These are phyloP conservation scores for Heliconius ismenius DNA, from an alignment of 2,888 invertebrate species.

Conservation along the genomic window DNA sequence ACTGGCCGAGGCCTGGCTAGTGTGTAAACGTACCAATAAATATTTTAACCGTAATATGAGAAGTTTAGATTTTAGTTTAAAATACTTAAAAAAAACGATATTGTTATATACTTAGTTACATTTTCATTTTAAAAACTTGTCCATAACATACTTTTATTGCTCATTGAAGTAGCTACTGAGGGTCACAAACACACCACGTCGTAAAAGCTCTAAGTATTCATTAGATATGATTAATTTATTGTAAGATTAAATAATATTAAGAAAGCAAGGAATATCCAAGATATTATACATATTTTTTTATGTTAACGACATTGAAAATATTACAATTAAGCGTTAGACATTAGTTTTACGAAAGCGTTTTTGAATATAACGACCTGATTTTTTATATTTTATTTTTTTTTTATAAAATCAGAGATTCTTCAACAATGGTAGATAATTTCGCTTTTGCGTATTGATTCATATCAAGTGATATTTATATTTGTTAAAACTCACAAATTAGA, in stretches of 20 bases:
- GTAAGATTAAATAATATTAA: constrained; percentile 67
- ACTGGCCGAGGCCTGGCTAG: too few species aligned
- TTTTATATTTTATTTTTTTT: constrained; percentile 36
- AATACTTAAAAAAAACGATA: neutral
- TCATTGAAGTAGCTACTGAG: constrained; percentile 62
- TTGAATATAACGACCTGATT: constrained; percentile 64
- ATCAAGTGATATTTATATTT: neutral
- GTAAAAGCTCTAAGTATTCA: constrained; percentile 75
- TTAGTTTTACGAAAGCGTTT: constrained; percentile 64
- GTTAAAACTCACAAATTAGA: neutral
- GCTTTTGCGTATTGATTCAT: neutral
- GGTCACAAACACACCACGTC: constrained; percentile 61
- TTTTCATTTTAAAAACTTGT: neutral
- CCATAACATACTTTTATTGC: constrained; percentile 55
- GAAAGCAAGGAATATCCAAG: constrained; percentile 78
- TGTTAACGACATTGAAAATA: constrained; percentile 58
- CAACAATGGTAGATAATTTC: neutral
- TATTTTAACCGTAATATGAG: neutral
- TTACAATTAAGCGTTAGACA: constrained; percentile 62
- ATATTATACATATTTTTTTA: constrained; percentile 70
- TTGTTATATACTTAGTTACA: neutral
- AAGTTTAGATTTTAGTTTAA: neutral
- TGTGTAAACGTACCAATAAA: neutral
- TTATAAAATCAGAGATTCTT: neutral
- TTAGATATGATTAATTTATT: constrained; percentile 78